These are phyloP conservation scores for Liolophura sinensis DNA, from an alignment of 1,140 invertebrate species.

Conservation along the genomic window DNA sequence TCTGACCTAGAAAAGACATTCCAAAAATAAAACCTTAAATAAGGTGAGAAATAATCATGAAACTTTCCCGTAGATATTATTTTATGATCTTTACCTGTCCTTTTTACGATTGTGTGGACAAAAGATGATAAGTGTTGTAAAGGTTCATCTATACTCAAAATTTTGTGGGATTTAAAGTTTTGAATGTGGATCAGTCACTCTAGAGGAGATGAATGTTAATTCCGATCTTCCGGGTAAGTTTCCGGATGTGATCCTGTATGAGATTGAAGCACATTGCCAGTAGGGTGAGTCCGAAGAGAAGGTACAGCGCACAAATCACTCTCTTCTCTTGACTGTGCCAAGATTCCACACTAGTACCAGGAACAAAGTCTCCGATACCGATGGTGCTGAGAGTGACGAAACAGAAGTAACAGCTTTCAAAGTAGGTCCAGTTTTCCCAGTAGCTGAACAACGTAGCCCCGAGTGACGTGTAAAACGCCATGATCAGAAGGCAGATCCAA, in stretches of 20 bases:
- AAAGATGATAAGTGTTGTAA: too few species aligned
- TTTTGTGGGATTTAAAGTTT: too few species aligned
- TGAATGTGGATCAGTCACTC: too few species aligned
- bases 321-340: constrained; percentile 8
- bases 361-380: constrained; percentile 91
- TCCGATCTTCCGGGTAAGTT: too few species aligned
- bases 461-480: constrained; percentile 77
- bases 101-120: too few species aligned
- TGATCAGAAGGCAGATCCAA: constrained; percentile 7
- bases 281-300: constrained; percentile 18
- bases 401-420: constrained; percentile 90
- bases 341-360: constrained; percentile 57
- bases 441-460: constrained; percentile 81
- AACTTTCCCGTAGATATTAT: too few species aligned
- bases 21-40: too few species aligned
- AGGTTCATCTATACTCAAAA: too few species aligned
- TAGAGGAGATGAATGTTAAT: too few species aligned
- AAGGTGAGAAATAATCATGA: too few species aligned
- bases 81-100: too few species aligned
- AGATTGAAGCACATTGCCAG: constrained; percentile 19
- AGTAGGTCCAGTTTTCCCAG: constrained; percentile 81
- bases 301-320: constrained; percentile 13
- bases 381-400: constrained; percentile 75
- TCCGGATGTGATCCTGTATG: constrained; percentile 36
- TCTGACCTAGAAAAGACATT: too few species aligned